Evolutionary conservation across 2,113 vertebrate genomes (phyloP).

Genomic region (Hypocryptadius cinnamomeus): DNA sequence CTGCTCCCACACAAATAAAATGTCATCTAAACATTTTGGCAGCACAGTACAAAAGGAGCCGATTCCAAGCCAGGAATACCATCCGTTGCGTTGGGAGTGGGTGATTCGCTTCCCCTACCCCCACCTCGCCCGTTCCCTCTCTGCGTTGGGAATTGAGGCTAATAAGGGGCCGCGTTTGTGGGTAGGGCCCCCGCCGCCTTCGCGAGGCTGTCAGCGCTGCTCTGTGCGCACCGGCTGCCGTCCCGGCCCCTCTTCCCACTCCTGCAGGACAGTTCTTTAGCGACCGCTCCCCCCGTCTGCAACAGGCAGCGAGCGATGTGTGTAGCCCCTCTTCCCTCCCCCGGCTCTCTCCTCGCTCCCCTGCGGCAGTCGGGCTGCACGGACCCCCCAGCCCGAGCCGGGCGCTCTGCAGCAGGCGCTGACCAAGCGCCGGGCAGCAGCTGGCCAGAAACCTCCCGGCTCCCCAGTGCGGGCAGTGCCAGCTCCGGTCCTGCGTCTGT

Average conservation of each 20-base stretch:
- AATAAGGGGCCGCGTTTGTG: background rate
- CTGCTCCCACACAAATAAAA: slow-evolving; percentile 37
- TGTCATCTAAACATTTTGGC: slow-evolving; percentile 36
- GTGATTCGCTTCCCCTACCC: background rate
- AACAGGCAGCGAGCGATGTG: background rate
- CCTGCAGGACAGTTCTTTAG: background rate
- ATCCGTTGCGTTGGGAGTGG: background rate
- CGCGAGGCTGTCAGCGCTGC: background rate
- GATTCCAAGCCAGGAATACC: slow-evolving; percentile 24
- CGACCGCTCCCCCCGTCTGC: background rate
- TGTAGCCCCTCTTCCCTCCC: background rate
- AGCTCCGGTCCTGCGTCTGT: background rate
- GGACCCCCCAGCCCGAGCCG: background rate
- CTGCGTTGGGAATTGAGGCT: background rate
- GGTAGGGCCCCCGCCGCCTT: background rate
- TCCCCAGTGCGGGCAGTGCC: background rate
- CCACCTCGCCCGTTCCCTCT: background rate
- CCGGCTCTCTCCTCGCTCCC: background rate
- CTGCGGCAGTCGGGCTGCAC: background rate
- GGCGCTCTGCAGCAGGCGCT: background rate
- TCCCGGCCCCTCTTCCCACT: background rate
- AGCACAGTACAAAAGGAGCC: background rate
- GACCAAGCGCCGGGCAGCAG: background rate
- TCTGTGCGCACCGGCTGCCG: background rate
- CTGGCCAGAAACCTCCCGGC: background rate